Conservation (phyloP, 2,113 vertebrate genomes). For the Aspidoscelis tigris region DNA sequence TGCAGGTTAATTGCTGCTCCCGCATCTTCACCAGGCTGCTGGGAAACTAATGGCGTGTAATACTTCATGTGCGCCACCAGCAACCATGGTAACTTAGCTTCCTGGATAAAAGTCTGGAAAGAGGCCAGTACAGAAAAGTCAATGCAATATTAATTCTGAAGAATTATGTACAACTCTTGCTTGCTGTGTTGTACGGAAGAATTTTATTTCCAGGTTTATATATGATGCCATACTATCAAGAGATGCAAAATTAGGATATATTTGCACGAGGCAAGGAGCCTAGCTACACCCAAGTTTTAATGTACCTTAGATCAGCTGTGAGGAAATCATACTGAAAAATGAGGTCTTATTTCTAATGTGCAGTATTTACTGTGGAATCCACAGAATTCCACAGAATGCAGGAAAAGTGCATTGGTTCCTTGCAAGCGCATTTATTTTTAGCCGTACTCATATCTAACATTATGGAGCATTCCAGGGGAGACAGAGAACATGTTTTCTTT, state of each 20-base stretch:
- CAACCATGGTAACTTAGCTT: conserved; percentile 11
- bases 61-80: neutral
- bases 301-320: too few species aligned
- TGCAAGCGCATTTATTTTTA: too few species aligned
- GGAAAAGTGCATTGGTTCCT: too few species aligned
- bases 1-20: neutral
- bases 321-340: too few species aligned
- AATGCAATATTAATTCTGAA: neutral
- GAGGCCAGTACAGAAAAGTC: neutral
- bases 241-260: neutral
- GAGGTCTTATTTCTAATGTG: too few species aligned
- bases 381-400: too few species aligned
- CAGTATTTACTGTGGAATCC: too few species aligned
- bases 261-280: neutral
- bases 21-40: neutral
- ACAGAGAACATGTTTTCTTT: too few species aligned
- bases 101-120: neutral
- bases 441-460: too few species aligned
- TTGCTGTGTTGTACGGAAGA: neutral
- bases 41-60: neutral
- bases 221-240: neutral
- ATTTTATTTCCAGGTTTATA: neutral
- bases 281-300: too few species aligned
- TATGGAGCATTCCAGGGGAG: too few species aligned
- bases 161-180: neutral